Conservation (phyloP, 2,113 vertebrate species). For the Pseudorectes ferrugineus region DNA sequence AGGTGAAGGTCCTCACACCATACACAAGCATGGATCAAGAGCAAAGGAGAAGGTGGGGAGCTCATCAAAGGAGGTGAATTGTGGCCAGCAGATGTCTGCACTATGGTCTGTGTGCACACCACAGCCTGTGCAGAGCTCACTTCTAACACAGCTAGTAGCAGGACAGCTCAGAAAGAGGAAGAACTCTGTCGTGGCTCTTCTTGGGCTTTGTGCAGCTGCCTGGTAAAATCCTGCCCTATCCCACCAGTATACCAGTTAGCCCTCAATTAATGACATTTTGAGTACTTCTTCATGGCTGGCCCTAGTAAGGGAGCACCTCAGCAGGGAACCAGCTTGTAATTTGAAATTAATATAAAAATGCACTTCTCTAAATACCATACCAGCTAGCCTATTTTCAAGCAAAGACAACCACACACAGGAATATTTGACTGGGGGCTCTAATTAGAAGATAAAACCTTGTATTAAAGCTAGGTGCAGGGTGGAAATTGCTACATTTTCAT, state of each 20-base stretch:
- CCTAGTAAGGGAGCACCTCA: not conserved
- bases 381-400: not conserved
- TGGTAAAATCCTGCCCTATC: not conserved
- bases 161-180: not conserved
- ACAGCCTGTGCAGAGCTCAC: not conserved
- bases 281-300: not conserved
- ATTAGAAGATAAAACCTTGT: not conserved
- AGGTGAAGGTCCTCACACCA: not conserved
- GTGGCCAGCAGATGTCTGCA: not conserved
- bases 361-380: not conserved
- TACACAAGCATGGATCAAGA: not conserved
- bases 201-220: not conserved
- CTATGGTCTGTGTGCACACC: no score
- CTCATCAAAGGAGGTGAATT: not conserved
- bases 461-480: not conserved
- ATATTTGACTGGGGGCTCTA: not conserved
- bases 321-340: not conserved
- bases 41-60: not conserved
- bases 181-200: not conserved
- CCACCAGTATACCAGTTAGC: not conserved
- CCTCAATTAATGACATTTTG: slow-evolving; percentile 12
- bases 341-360: slow-evolving; percentile 9
- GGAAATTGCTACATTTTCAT: not conserved
- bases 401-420: not conserved
- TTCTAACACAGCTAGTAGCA: not conserved